phyloP scores from a whole-genome alignment of 2,113 vertebrate species.

The Atlantisia rogersi region DNA sequence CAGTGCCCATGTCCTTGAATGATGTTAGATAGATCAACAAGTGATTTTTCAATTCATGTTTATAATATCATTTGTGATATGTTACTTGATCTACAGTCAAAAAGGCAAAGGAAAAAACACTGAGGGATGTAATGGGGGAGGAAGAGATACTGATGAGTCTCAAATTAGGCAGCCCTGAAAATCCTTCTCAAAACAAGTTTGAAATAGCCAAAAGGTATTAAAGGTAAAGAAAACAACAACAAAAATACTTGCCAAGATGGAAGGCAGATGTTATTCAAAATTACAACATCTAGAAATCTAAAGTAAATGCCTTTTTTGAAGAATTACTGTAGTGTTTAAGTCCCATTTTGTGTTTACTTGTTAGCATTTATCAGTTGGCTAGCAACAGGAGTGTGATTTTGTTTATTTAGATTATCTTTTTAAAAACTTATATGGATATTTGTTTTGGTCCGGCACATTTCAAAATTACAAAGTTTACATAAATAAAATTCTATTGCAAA shows the following conservation, averaged over 20 bases:
- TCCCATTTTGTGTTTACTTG: not conserved
- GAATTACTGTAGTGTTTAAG: not conserved
- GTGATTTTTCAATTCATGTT: conserved; percentile 7
- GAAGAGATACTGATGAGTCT: not conserved
- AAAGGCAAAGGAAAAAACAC: not conserved
- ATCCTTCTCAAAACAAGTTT: not conserved
- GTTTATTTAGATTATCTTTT: not conserved
- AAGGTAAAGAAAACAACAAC: no score
- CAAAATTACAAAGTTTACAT: not conserved
- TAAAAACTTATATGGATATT: not conserved
- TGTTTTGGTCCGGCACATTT: not conserved
- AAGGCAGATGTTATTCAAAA: not conserved
- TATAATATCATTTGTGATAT: not conserved
- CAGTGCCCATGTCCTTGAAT: not conserved
- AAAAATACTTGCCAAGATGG: not conserved
- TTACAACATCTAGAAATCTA: not conserved
- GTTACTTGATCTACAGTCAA: not conserved
- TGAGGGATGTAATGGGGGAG: not conserved
- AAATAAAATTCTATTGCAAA: not conserved
- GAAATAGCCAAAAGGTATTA: not conserved
- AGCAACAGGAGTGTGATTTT: not conserved
- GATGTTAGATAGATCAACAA: not conserved
- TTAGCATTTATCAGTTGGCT: not conserved
- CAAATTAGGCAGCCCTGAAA: not conserved
- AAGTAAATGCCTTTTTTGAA: not conserved